Base-by-base conservation (phyloP, 2,113 vertebrate genomes). In the Nothocercus nigrocapillus region DNA sequence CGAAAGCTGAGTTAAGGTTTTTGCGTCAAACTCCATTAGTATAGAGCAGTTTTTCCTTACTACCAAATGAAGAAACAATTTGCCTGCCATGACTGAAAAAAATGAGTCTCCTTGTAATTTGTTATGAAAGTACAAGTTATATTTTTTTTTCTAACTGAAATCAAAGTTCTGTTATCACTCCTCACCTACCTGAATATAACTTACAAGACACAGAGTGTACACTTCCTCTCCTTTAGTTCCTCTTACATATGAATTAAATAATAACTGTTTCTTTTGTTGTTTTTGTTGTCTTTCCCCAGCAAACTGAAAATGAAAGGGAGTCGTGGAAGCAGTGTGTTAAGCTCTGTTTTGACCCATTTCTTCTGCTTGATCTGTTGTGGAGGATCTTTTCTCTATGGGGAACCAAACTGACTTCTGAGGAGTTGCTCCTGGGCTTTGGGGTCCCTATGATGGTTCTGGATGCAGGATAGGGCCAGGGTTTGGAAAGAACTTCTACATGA, bases 41-140 rank as follows among this genome's bases (percentile, higher is more conserved):
- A 44, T 28, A 54, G 76, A 81, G 45, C 66, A 38, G 27, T 83
- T 76, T 81, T 92, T 69, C 64, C 87, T 82, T 88, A 85, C 63
- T 88, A 70, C 47, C 77, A 86, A 76, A 68, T 56, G 89, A 64
- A 88, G 61, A 75, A 51, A 75, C 40, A 22, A 81, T 91, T 85
- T 83, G 30, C 91, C 30, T 83, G 61, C 75, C 85, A 83, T 85
- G 72, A 68, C 86, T 82, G 93, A 92, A 94, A 91, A 92, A 95
- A 82, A 7, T 80, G 76, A 85, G 44, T 96, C 28, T 84, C 32
- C 63, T 87, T 92, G 83, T 86, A 76, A 88, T 85, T 91, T 87
- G 27, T 90, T 93, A 62, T 74, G 85, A 92, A 93, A 90, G 85
- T 56, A 66, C 68, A 92, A 85, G 80, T 95, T 21, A 40, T 67